Base-by-base conservation (phyloP, 2,888 invertebrate genomes). In the Nemoura dubitans region DNA sequence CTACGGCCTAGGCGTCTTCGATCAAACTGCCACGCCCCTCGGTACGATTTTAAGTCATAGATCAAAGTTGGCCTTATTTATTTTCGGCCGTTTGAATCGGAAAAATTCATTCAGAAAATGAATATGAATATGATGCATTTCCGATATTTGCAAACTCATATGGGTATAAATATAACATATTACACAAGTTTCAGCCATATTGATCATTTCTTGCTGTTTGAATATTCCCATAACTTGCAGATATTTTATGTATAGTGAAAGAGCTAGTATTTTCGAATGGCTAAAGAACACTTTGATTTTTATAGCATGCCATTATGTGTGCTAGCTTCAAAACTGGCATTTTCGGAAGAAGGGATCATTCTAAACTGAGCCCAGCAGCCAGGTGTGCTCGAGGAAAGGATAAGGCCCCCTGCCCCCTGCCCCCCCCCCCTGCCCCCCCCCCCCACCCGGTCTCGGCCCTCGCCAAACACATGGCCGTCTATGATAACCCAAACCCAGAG, bases 251-350 rank as follows among this genome's bases (percentile, higher is more conserved):
- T 83, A 83, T 83, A 83, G 83, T 26, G 83, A 26, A 78, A 83
- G 83, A 26, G 36, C 42, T 42, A 27, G 83, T 83, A 83, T 42
- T 42, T 36, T 83, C 21, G 83, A 36, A 43, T 26, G 36, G 83
- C 83, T 83, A 83, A 83, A 83, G 83, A 83, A 83, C 83, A 83
- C 83, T 83, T 83, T 83, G 83, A 83, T 87, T 86, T 87, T 87
- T 87, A 87, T 86, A 86, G 86, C 86, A 25, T 59, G 16, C 87
- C 86, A 87, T 87, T 87, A 87, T 80, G 87, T 86, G 87, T 86
- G 86, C 84, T 87, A 80, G 86, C 85, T 83, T 83, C 10, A 83
- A 83, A 83, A 83, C 26, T 83, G 83, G 36, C 30, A 83, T 83
- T 42, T 83, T 83, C 83, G n/a, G 81, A 42, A 83, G 43, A 83